phyloP scores from a whole-genome alignment of 2,113 vertebrate species.

The Hippocampus comes region DNA sequence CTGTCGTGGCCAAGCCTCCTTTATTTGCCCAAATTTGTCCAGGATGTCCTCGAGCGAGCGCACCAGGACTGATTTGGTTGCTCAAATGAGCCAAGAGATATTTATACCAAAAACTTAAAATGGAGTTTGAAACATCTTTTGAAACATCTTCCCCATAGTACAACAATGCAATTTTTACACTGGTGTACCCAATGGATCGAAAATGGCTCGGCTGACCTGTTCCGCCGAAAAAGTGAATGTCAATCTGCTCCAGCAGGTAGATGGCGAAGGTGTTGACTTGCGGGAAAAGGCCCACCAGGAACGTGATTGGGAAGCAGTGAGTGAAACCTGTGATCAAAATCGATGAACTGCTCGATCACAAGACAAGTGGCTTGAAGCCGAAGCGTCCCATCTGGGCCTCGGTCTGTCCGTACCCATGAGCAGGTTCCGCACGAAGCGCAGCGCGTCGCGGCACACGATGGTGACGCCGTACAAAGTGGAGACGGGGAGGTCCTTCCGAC shows the following conservation, averaged over 20 bases:
- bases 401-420: constrained; percentile 79
- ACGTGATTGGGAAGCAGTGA: constrained; percentile 90
- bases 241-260: constrained; percentile 92
- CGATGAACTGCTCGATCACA: not conserved
- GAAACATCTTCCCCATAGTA: no score
- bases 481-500: constrained; percentile 76
- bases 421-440: constrained; percentile 79
- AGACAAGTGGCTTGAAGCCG: not conserved
- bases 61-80: no score
- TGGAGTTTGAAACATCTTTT: no score
- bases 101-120: no score
- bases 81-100: no score
- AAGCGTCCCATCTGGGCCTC: not conserved
- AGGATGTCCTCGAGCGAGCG: no score
- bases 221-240: constrained; percentile 92
- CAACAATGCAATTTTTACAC: no score
- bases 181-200: no score
- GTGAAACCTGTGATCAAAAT: constrained; percentile 76
- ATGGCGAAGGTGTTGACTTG: constrained; percentile 96
- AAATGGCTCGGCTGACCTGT: constrained; percentile 76
- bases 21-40: no score
- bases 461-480: constrained; percentile 85
- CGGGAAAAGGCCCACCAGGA: constrained; percentile 93
- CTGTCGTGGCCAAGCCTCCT: not conserved
- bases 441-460: constrained; percentile 79